Base-by-base conservation (phyloP, 2,797 vertebrate genomes). In the Eupleurogrammus muticus region DNA sequence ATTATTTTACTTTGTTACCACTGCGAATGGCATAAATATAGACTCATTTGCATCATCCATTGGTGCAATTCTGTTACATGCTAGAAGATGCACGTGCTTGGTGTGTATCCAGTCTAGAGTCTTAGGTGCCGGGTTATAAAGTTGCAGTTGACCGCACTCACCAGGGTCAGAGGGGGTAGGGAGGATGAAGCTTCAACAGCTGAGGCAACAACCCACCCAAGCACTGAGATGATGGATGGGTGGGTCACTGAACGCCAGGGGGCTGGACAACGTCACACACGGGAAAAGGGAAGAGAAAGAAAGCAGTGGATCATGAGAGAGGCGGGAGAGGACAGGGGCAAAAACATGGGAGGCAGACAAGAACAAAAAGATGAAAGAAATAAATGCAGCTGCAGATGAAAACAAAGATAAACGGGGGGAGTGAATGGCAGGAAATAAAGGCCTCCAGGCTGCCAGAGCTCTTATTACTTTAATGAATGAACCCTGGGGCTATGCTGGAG, bases 81-180 rank as follows among this genome's bases (percentile, higher is more conserved):
- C 21, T 44, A 14, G 34, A 32, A 28, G 17, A 40, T 16, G 4
- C 35, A 28, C 21, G 67, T 23, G 64, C 42, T 32, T 11, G 7
- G 51, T n/a, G 38, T 56, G 32, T 16, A 55, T 46, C 2, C 1
- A n/a, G n/a, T 50, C 35, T 65, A 20, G 28, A 28, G 36, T 47
- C 28, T 21, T 16, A 34, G 23, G 21, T 23, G 32, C 48, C 59
- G 47, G 57, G 49, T 57, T 38, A 70, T 75, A 75, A 55, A 61
- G 68, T 47, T 70, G 73, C 44, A 80, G 66, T 50, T 71, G 60
- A 76, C 77, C 72, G 77, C 67, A 89, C 90, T 91, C 87, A 91
- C 87, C 87, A 3, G 71, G 67, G 71, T 76, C 78, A 86, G 59
- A 76, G 47, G 46, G 59, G 78, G 66, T 44, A 77, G 74, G 52